These are phyloP conservation scores for Philantomba maxwellii DNA, from an alignment of 2,113 vertebrate genomes.

Conservation along the genomic window DNA sequence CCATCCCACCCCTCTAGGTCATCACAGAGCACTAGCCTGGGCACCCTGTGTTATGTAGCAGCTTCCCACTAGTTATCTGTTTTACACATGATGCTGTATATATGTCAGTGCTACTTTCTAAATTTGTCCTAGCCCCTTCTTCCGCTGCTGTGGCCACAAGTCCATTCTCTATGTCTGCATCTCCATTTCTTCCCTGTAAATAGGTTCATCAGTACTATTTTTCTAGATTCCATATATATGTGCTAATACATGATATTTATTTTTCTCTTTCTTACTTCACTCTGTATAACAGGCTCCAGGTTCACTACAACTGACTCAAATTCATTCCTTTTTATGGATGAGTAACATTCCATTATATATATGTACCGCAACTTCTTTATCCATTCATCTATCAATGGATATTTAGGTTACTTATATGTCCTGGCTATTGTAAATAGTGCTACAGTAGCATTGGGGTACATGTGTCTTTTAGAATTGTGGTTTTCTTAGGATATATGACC, in stretches of 20 bases:
- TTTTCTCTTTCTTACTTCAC: background rate
- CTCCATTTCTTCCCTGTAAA: background rate
- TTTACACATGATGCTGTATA: background rate
- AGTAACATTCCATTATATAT: background rate
- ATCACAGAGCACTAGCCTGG: background rate
- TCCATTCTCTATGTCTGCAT: background rate
- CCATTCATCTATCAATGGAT: background rate
- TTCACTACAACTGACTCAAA: background rate
- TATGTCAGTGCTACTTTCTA: background rate
- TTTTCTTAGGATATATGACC: background rate
- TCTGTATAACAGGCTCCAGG: background rate
- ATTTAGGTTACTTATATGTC: background rate
- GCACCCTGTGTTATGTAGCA: background rate
- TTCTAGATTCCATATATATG: background rate
- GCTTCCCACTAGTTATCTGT: background rate
- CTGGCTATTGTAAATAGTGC: background rate
- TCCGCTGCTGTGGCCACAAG: background rate
- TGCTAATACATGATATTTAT: background rate
- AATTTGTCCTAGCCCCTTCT: background rate
- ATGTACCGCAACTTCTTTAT: background rate
- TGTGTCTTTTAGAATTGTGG: background rate
- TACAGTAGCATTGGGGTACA: background rate
- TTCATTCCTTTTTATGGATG: background rate
- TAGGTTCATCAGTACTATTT: background rate
- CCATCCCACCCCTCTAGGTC: background rate